Evolutionary conservation across 2,113 vertebrate genomes (phyloP).

Genomic region (Tautogolabrus adspersus): DNA sequence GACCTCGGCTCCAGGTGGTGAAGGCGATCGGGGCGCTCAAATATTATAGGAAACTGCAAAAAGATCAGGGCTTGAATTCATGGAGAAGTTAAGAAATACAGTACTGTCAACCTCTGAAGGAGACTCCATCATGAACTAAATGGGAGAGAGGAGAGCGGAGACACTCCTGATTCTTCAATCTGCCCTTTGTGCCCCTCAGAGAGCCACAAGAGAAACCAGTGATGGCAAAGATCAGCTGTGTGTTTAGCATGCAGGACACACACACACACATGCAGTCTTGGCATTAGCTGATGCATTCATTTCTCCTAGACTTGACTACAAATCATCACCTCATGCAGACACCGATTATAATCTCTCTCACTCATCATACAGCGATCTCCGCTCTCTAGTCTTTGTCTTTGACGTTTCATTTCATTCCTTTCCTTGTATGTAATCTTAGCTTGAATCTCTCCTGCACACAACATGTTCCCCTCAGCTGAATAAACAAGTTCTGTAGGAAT

Average conservation of each 20-base stretch:
- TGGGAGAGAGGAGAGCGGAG: constrained; percentile 41
- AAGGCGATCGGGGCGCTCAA: neutral
- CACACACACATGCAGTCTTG: constrained; percentile 56
- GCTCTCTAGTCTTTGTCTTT: neutral
- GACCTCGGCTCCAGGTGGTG: neutral
- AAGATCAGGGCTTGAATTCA: neutral
- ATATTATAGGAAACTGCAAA: neutral
- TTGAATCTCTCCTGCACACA: constrained; percentile 24
- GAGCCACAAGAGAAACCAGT: constrained; percentile 76
- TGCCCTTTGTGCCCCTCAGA: constrained; percentile 77
- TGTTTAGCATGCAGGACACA: constrained; percentile 80
- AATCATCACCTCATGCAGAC: constrained; percentile 51
- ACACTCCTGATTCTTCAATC: constrained; percentile 73
- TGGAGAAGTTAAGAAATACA: neutral
- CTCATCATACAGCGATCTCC: neutral
- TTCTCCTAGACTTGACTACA: constrained; percentile 64
- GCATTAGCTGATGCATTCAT: constrained; percentile 51
- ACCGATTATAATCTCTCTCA: neutral
- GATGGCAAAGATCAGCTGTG: constrained; percentile 79
- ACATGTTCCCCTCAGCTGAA: constrained; percentile 39
- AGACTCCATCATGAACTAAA: constrained; percentile 51
- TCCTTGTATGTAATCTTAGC: constrained; percentile 8
- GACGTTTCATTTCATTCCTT: neutral
- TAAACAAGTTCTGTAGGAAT: constrained; percentile 49
- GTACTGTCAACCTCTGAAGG: neutral